Conservation (phyloP, 2,888 invertebrate genomes). For the Hydropsyche betteni region DNA sequence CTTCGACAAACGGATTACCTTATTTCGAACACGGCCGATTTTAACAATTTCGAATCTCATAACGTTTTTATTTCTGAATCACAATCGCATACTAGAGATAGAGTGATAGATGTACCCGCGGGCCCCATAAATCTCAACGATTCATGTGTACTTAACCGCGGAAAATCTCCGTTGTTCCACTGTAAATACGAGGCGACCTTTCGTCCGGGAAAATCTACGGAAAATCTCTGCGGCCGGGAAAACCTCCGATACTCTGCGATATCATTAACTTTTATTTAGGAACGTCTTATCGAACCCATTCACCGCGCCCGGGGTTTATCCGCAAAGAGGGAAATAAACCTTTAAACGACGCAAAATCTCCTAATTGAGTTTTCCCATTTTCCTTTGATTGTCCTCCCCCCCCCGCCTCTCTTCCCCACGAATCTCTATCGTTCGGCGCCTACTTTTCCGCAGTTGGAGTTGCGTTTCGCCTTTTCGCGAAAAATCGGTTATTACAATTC, state of each 20-base stretch:
- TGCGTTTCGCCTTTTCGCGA: background rate
- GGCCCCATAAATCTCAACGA: constrained; percentile 38
- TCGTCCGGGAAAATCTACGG: background rate
- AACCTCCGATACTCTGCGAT: constrained; percentile 5
- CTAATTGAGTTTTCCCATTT: no score
- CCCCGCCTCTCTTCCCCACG: no score
- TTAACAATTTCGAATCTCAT: no score
- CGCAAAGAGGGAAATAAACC: no score
- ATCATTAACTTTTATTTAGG: constrained; percentile 35
- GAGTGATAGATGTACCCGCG: constrained; percentile 35
- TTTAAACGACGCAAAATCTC: no score
- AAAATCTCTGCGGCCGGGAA: background rate
- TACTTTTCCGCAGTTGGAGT: no score
- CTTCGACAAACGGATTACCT: no score
- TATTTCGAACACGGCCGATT: no score
- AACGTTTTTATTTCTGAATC: no score
- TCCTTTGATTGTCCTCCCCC: no score
- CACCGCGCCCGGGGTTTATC: constrained; percentile 3
- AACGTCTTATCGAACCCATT: constrained; percentile 30
- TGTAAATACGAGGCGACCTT: constrained; percentile 26
- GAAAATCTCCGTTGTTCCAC: constrained; percentile 20
- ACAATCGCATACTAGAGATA: background rate
- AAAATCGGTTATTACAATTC: constrained; percentile 22
- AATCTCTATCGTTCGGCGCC: no score
- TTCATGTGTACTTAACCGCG: constrained; percentile 21